Conservation (phyloP, 2,888 invertebrate genomes). For the Opisthograptis luteolata region DNA sequence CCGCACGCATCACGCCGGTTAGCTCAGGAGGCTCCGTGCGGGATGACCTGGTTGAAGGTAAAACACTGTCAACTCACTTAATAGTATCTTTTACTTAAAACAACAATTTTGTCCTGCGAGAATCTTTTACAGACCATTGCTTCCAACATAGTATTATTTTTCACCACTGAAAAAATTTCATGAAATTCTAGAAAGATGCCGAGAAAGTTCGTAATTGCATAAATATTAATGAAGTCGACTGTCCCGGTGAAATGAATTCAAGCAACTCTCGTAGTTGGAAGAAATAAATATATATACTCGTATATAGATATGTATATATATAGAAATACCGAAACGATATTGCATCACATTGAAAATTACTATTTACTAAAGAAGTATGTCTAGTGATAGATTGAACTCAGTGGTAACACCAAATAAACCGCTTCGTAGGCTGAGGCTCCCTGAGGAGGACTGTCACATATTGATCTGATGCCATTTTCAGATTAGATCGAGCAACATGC, state of each 20-base stretch:
- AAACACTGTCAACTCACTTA: background rate
- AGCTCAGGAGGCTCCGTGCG: slow-evolving; percentile 92
- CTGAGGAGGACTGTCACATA: slow-evolving; percentile 30
- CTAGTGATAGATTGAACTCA: slow-evolving; percentile 31
- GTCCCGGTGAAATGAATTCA: slow-evolving; percentile 20
- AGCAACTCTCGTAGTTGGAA: slow-evolving; percentile 2
- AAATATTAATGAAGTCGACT: slow-evolving; percentile 28
- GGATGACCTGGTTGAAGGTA: slow-evolving; percentile 85
- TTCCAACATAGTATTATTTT: background rate
- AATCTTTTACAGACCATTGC: too few species aligned
- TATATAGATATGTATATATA: too few species aligned
- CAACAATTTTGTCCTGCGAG: too few species aligned
- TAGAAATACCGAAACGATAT: slow-evolving; percentile 3
- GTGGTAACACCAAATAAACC: slow-evolving; percentile 31
- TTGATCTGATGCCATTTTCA: slow-evolving; percentile 37
- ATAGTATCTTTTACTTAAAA: too few species aligned
- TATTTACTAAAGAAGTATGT: background rate
- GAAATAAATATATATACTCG: too few species aligned
- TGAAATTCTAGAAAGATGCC: slow-evolving; percentile 10
- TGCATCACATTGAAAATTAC: slow-evolving; percentile 7
- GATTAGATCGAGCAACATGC: slow-evolving; percentile 31
- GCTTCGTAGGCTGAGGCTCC: slow-evolving; percentile 30
- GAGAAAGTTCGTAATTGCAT: slow-evolving; percentile 26
- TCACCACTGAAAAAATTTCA: slow-evolving; percentile 1
- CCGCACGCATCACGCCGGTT: slow-evolving; percentile 90